Conservation (phyloP, 2,888 invertebrate genomes). For the Salpingus planirostris region DNA sequence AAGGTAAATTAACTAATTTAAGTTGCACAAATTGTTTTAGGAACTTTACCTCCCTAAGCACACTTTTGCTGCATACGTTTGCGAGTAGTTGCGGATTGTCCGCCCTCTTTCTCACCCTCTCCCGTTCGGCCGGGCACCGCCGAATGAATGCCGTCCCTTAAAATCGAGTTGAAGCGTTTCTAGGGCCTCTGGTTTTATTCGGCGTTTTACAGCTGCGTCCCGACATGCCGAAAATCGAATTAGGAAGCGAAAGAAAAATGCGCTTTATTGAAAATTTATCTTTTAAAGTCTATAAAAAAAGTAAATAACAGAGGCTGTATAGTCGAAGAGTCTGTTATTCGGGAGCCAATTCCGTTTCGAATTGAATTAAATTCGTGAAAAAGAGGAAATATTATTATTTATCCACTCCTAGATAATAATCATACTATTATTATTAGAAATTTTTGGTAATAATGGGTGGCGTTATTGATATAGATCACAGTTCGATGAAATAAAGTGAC, state of each 20-base stretch:
- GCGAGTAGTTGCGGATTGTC: too few species aligned
- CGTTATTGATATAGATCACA: too few species aligned
- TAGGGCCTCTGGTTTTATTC: slow-evolving; percentile 13
- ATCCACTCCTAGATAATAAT: not conserved
- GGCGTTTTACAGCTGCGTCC: slow-evolving; percentile 10
- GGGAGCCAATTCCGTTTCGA: too few species aligned
- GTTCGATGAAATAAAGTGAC: too few species aligned
- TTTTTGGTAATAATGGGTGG: too few species aligned
- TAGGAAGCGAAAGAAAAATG: slow-evolving; percentile 9
- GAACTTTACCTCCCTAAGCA: slow-evolving; percentile 15
- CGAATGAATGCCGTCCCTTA: too few species aligned
- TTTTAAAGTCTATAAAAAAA: slow-evolving; percentile 8
- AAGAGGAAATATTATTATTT: slow-evolving; percentile 2
- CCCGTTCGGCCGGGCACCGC: too few species aligned
- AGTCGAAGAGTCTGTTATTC: too few species aligned
- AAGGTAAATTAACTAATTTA: slow-evolving; percentile 21
- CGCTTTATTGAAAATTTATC: slow-evolving; percentile 12
- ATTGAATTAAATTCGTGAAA: slow-evolving; percentile 1
- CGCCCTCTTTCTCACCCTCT: too few species aligned
- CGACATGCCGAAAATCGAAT: slow-evolving; percentile 12
- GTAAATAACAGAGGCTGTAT: too few species aligned
- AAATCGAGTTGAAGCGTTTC: too few species aligned
- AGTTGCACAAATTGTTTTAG: slow-evolving; percentile 20
- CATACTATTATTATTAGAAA: too few species aligned
- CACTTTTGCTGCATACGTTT: slow-evolving; percentile 15